These are phyloP conservation scores for Plestiodon gilberti DNA, from an alignment of 2,113 vertebrate genomes.

Conservation along the genomic window DNA sequence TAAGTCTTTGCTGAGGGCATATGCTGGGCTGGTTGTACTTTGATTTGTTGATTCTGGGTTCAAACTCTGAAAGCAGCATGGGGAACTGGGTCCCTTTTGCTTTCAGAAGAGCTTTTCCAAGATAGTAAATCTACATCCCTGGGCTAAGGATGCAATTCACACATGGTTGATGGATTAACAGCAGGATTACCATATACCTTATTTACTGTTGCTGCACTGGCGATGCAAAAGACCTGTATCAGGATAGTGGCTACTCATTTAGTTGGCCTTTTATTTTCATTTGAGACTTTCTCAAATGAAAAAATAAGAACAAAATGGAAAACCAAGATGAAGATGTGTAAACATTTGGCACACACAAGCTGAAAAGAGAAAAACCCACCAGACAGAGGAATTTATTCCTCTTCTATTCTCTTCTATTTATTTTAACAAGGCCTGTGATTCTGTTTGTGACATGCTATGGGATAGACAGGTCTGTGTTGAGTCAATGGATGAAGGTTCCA, in stretches of 20 bases:
- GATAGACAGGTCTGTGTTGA: background rate
- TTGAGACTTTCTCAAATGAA: background rate
- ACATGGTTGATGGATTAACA: background rate
- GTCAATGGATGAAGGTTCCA: background rate
- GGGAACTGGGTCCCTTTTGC: background rate
- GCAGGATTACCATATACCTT: background rate
- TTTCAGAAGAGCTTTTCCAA: background rate
- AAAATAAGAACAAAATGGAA: background rate
- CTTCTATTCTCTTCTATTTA: background rate
- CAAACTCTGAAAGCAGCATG: conserved; percentile 3
- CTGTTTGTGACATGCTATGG: background rate
- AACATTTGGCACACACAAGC: background rate
- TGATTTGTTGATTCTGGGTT: conserved; percentile 33
- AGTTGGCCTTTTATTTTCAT: background rate
- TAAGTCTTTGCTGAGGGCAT: conserved; percentile 39
- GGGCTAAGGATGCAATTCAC: background rate
- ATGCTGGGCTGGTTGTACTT: conserved; percentile 12
- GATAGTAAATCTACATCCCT: background rate
- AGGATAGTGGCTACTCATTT: background rate
- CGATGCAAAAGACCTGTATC: rapidly evolving
- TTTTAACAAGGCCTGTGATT: background rate
- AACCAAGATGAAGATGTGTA: background rate
- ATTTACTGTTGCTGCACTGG: background rate
- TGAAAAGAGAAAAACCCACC: background rate
- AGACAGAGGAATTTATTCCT: background rate